These are phyloP conservation scores for Malurus elegans DNA, from an alignment of 2,113 vertebrate genomes.

Conservation along the genomic window DNA sequence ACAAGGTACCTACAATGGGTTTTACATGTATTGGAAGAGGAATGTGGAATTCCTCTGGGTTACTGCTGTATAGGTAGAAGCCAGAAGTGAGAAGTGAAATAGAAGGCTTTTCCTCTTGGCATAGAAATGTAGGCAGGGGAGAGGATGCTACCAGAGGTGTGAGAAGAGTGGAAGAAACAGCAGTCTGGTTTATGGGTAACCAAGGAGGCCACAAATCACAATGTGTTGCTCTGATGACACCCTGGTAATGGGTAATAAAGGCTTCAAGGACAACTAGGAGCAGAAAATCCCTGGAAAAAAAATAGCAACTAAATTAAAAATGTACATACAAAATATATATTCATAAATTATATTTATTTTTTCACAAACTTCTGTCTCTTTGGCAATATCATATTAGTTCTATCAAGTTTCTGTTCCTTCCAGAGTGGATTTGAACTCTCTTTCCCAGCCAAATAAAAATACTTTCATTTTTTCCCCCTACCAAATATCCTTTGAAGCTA, in stretches of 20 bases:
- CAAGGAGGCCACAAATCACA: background rate
- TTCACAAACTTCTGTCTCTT: background rate
- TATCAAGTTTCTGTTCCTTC: background rate
- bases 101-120: background rate
- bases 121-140: background rate
- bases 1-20: background rate
- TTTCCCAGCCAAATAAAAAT: background rate
- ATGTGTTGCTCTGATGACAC: background rate
- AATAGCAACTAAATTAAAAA: background rate
- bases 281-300: background rate
- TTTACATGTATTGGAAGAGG: background rate
- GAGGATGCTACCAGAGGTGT: background rate
- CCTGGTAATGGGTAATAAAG: too few species aligned
- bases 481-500: background rate
- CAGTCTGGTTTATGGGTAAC: background rate
- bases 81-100: background rate
- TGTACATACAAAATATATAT: background rate
- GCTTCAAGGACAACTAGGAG: background rate
- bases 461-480: background rate
- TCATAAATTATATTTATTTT: background rate
- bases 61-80: background rate
- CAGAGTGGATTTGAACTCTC: background rate
- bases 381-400: background rate
- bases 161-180: background rate
- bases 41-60: background rate